Conservation (phyloP, 1,140 invertebrate genomes). For the Ips nitidus region DNA sequence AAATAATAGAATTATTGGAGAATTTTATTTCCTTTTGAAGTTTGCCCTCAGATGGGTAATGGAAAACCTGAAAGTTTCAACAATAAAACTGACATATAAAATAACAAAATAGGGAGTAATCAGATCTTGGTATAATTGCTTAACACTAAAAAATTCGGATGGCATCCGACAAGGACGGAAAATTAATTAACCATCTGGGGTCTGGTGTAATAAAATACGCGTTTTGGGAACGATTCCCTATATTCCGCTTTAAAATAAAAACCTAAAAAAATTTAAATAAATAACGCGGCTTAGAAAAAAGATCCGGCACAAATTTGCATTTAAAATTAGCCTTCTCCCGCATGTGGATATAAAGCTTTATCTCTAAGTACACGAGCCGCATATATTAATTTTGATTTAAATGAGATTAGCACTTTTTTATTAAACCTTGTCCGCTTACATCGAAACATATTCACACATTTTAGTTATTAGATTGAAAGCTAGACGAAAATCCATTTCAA, state of each 20-base stretch:
- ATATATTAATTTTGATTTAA: slow-evolving; percentile 24
- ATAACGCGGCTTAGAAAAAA: slow-evolving; percentile 18
- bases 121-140: neutral
- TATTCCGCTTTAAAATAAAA: slow-evolving; percentile 13
- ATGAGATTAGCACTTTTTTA: neutral
- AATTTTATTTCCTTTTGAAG: neutral
- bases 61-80: neutral
- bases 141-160: neutral
- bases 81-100: neutral
- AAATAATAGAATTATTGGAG: neutral
- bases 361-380: slow-evolving; percentile 19
- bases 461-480: no score
- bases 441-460: no score
- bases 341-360: slow-evolving; percentile 25
- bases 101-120: neutral
- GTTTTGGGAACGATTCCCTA: slow-evolving; percentile 12
- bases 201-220: slow-evolving; percentile 9
- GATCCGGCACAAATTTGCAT: slow-evolving; percentile 15
- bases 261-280: slow-evolving; percentile 24
- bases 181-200: slow-evolving; percentile 16
- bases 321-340: slow-evolving; percentile 19
- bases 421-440: no score
- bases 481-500: no score
- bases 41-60: neutral
- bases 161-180: neutral